These are phyloP conservation scores for Abrostola tripartita DNA, from an alignment of 2,888 invertebrate genomes.

Conservation along the genomic window DNA sequence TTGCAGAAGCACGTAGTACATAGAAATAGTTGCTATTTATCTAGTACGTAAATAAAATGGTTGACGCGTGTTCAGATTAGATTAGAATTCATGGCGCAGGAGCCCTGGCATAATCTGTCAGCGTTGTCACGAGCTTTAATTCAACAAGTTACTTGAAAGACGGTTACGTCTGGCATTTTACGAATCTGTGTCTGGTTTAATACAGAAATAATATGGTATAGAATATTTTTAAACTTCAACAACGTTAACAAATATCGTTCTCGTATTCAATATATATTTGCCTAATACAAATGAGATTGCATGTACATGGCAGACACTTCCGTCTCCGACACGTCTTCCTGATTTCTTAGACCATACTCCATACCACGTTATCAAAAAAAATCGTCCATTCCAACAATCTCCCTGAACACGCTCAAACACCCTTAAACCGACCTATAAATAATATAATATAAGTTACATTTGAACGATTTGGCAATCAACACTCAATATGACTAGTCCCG, in stretches of 20 bases:
- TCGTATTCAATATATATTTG: too few species aligned
- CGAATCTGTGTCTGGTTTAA: too few species aligned
- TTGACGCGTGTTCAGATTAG: constrained; percentile 54
- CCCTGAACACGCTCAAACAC: constrained; percentile 45
- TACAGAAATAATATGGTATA: too few species aligned
- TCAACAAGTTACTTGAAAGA: constrained; percentile 41
- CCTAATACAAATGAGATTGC: too few species aligned
- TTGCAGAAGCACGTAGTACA: constrained; percentile 33
- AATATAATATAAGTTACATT: constrained; percentile 56
- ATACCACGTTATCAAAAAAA: neutral
- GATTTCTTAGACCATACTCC: neutral
- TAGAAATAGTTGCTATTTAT: constrained; percentile 44
- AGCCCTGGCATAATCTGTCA: constrained; percentile 22
- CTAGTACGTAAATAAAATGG: constrained; percentile 56
- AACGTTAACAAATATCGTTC: too few species aligned
- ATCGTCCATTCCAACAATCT: neutral
- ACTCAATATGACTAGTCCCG: constrained; percentile 64
- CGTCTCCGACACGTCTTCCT: too few species aligned
- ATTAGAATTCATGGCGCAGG: constrained; percentile 34
- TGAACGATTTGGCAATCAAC: constrained; percentile 77
- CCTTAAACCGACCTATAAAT: constrained; percentile 49
- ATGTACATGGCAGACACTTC: neutral
- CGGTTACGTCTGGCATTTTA: neutral
- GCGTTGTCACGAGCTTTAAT: constrained; percentile 31
- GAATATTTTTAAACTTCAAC: too few species aligned